Percentiles rank a stretch among this genome's conserved stretches.
Conservation (phyloP, 2,888 invertebrate species). For the Stenchaetothrips biformis region DNA sequence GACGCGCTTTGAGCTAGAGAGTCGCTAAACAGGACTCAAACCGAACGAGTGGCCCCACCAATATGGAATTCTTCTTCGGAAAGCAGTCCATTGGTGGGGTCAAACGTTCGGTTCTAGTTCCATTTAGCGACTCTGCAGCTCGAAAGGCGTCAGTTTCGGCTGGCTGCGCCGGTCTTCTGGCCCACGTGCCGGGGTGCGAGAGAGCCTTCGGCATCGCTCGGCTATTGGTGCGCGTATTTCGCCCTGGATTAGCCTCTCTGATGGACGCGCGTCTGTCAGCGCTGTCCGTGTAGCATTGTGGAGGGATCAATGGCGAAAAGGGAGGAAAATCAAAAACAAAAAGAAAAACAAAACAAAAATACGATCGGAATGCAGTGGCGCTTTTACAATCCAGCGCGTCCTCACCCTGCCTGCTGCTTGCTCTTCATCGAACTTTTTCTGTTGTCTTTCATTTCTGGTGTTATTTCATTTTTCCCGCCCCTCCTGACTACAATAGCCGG, state of each 20-base stretch:
- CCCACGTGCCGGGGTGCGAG: no score
- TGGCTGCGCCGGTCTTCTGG: no score
- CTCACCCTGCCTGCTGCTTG: not conserved
- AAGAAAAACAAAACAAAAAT: no score
- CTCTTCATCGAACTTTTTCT: not conserved
- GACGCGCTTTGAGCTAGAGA: not conserved
- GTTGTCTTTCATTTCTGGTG: not conserved
- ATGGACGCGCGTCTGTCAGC: not conserved
- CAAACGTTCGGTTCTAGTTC: no score
- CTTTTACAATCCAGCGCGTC: no score
- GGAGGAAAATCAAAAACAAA: not conserved
- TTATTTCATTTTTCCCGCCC: not conserved
- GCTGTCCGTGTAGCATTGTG: not conserved
- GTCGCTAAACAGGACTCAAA: no score
- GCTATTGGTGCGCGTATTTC: not conserved
- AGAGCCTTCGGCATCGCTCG: not conserved
- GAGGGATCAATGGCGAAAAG: not conserved
- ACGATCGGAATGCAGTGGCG: not conserved
- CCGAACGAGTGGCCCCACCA: no score
- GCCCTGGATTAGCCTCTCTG: not conserved
- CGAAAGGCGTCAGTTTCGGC: no score
- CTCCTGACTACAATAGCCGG: no score
- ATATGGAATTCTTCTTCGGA: no score
- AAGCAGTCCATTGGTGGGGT: no score
- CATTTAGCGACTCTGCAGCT: no score